These are phyloP conservation scores for Ochropleura plecta DNA, from an alignment of 2,888 invertebrate genomes.

Conservation along the genomic window DNA sequence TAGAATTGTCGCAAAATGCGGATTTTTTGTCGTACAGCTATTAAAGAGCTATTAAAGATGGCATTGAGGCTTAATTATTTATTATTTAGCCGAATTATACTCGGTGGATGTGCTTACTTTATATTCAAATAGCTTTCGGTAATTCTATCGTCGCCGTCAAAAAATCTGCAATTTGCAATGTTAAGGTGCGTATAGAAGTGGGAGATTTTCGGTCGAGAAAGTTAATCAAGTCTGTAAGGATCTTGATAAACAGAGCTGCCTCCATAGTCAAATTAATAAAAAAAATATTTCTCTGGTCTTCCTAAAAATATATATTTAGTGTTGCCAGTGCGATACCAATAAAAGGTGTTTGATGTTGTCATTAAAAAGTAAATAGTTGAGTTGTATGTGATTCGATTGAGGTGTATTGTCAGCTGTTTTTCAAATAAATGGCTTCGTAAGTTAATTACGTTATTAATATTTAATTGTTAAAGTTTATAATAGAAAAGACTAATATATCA, in stretches of 20 bases:
- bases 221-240: conserved; percentile 17
- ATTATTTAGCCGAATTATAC: conserved; percentile 44
- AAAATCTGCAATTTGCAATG: conserved; percentile 32
- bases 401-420: conserved; percentile 1
- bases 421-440: neutral
- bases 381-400: conserved; percentile 22
- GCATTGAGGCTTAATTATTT: conserved; percentile 54
- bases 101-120: conserved; percentile 29
- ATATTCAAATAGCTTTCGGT: conserved; percentile 7
- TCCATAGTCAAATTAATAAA: conserved; percentile 39
- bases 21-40: conserved; percentile 29
- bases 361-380: conserved; percentile 25
- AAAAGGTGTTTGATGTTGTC: conserved; percentile 19
- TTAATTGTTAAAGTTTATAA: neutral
- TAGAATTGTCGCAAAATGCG: conserved; percentile 27
- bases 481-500: neutral
- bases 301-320: conserved; percentile 31
- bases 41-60: neutral
- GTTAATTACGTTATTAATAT: neutral
- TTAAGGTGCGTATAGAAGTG: conserved; percentile 18
- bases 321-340: conserved; percentile 28
- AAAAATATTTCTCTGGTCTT: conserved; percentile 23
- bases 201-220: conserved; percentile 6
- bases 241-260: conserved; percentile 61
- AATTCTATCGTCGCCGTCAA: neutral